Conservation (phyloP, 1,140 invertebrate species). For the Orius insidiosus region DNA sequence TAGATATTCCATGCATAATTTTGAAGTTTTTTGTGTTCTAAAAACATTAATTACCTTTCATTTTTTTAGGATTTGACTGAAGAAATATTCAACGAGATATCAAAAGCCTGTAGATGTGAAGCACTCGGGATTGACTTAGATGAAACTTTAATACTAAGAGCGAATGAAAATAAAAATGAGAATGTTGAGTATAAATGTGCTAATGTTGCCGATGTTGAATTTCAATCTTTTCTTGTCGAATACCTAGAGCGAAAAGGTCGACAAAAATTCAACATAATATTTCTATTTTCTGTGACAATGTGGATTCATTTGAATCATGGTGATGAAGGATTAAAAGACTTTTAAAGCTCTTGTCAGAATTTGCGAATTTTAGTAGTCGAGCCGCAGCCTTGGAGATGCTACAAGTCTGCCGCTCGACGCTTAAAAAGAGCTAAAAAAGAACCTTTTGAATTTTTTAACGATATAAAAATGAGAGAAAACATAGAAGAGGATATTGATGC, state of each 20-base stretch:
- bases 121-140: conserved; percentile 56
- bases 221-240: conserved; percentile 21
- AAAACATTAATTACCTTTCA: conserved; percentile 33
- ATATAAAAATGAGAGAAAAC: conserved; percentile 38
- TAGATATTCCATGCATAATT: background rate
- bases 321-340: conserved; percentile 30
- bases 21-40: conserved; percentile 11
- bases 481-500: conserved; percentile 39
- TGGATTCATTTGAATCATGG: conserved; percentile 74
- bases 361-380: conserved; percentile 48
- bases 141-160: conserved; percentile 44
- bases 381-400: conserved; percentile 38
- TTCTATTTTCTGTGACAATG: conserved; percentile 71
- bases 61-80: conserved; percentile 28
- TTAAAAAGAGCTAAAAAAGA: conserved; percentile 37
- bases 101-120: conserved; percentile 32
- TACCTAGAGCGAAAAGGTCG: conserved; percentile 61
- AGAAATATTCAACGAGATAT: conserved; percentile 29
- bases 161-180: conserved; percentile 31
- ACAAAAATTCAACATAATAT: conserved; percentile 50
- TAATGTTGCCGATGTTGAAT: conserved; percentile 15
- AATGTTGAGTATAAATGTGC: conserved; percentile 34
- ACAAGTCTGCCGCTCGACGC: conserved; percentile 38
- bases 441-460: conserved; percentile 38
- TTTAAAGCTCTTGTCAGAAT: conserved; percentile 27